phyloP scores from a whole-genome alignment of 2,888 invertebrate species.

The Diarsia dahlii region DNA sequence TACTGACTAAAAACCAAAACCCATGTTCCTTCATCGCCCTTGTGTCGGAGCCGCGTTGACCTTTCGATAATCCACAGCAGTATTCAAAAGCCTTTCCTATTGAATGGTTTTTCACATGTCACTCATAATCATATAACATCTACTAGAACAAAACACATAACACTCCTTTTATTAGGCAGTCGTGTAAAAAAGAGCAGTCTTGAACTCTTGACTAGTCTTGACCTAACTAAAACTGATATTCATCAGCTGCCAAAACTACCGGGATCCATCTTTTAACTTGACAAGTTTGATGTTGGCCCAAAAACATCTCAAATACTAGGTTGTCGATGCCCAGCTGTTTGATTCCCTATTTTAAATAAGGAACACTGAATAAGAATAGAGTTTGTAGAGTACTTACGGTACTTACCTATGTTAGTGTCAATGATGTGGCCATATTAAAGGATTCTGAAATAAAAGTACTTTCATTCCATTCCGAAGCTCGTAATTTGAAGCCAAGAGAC shows the following conservation, averaged over 20 bases:
- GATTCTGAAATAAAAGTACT: neutral
- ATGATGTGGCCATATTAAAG: neutral
- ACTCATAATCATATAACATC: neutral
- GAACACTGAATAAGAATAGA: neutral
- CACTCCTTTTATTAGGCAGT: too few relatives aligned
- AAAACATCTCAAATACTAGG: neutral
- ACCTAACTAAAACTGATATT: conserved; percentile 20
- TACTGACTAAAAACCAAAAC: too few relatives aligned
- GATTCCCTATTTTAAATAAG: neutral
- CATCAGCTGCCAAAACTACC: conserved; percentile 33
- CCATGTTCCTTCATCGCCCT: too few relatives aligned
- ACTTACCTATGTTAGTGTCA: neutral
- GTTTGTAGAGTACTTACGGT: neutral
- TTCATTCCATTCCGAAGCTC: neutral
- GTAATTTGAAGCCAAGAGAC: neutral
- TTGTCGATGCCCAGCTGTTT: conserved; percentile 17
- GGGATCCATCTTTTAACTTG: conserved; percentile 23
- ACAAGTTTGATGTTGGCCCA: conserved; percentile 20
- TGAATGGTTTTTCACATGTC: neutral
- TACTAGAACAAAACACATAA: neutral
- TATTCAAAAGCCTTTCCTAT: neutral
- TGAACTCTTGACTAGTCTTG: too few relatives aligned
- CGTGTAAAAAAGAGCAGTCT: conserved; percentile 3
- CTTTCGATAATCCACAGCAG: too few relatives aligned
- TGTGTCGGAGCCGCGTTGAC: too few relatives aligned